Evolutionary conservation across 2,113 vertebrate genomes (phyloP), one percentile per base, ranked within the genome.

Genomic region (Lepidothrix coronata): DNA sequence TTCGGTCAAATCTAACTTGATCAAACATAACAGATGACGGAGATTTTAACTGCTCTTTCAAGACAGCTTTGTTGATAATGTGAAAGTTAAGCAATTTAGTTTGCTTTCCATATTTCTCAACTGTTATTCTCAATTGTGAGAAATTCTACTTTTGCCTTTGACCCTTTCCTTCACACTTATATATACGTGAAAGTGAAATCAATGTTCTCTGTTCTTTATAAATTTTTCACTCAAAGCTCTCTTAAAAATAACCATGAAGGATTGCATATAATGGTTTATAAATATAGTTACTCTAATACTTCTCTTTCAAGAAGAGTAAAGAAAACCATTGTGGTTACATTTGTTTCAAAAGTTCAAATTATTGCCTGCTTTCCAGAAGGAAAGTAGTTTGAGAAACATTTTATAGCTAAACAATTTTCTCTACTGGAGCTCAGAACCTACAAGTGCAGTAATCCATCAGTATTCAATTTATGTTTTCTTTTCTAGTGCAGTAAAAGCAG

Each of bases 71-170:
- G 85, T 68, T 90, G 57, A 30, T 88, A 70, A 85, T 37, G 12
- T 66, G 35, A 31, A 91, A 84, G 75, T 83, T 85, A 93, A 91
- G 75, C 74, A 89, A 72, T 88, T 95, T 95, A 75, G 63, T 88
- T 93, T 94, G 31, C 78, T 90, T 94, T 95, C 51, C 85, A 92
- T 84, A 88, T 17, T 94, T 90, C 58, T 94, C 92, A 93, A 75
- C 75, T 82, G 76, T 93, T 96, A 59, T 35, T 96, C 77, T 91
- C 78, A 83, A 88, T 79, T 96, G 85, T 93, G 41, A 77, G 88
- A 94, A 91, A 85, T 86, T 87, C 68, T 94, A 7, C 33, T 88
- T 41, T 43, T 94, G 55, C 52, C 75, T 84, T 92, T 91, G 79
- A 94, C 78, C 78, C 44, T 85, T 95, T 88, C 24, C 27, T 92